Conservation (phyloP, 2,113 vertebrate species). For the Gymnarchus niloticus region DNA sequence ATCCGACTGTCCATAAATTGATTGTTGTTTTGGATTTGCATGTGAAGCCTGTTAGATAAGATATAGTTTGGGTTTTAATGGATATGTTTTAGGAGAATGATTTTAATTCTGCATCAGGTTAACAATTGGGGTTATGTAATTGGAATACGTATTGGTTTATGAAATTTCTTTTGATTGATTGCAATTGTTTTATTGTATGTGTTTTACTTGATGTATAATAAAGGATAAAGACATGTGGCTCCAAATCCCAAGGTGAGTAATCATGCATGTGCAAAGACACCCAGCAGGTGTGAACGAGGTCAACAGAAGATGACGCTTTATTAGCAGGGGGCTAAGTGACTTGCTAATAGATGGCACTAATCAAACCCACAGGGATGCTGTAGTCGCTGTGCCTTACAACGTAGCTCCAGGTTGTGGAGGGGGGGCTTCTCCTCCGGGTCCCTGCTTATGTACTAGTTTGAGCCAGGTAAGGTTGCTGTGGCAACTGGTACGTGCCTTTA, state of each 20-base stretch:
- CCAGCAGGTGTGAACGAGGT: not conserved
- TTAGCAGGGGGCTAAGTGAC: not conserved
- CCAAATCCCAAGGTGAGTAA: not conserved
- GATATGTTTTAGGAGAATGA: too few species aligned
- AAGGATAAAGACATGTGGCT: not conserved
- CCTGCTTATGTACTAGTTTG: not conserved
- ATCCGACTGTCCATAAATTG: too few species aligned
- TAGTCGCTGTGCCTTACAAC: not conserved
- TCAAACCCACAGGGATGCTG: not conserved
- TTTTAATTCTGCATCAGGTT: too few species aligned
- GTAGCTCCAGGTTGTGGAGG: not conserved
- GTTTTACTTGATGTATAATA: not conserved
- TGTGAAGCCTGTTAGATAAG: too few species aligned
- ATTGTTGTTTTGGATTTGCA: too few species aligned
- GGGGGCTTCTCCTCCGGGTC: not conserved
- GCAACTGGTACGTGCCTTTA: not conserved
- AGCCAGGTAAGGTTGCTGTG: not conserved
- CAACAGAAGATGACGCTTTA: not conserved
- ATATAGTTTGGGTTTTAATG: too few species aligned
- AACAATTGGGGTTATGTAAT: too few species aligned
- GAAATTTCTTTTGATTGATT: too few species aligned
- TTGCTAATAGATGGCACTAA: not conserved
- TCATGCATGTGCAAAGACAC: not conserved
- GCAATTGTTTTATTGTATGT: not conserved
- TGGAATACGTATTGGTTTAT: too few species aligned